phyloP scores from a whole-genome alignment of 2,888 invertebrate genomes.

The Ichneumon xanthorius region DNA sequence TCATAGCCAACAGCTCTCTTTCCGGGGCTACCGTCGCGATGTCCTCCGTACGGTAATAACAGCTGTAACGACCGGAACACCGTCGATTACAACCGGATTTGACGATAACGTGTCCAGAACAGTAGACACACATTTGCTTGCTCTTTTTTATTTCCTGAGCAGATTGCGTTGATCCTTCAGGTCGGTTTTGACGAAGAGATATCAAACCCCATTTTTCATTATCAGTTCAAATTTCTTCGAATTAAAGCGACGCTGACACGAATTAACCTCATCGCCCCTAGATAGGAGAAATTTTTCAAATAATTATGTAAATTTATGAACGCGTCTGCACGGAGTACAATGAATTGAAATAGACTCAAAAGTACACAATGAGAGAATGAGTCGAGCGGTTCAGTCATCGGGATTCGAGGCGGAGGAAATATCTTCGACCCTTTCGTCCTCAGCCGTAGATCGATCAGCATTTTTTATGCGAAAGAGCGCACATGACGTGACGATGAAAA shows the following conservation, averaged over 20 bases:
- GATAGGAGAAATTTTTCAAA: not conserved
- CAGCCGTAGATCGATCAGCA: conserved; percentile 63
- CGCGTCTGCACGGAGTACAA: conserved; percentile 7
- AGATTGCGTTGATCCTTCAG: not conserved
- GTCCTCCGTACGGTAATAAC: conserved; percentile 41
- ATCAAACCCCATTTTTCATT: not conserved
- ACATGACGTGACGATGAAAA: conserved; percentile 83
- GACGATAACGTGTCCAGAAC: conserved; percentile 38
- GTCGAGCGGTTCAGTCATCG: conserved; percentile 50
- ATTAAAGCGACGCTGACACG: not conserved
- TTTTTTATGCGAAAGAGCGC: conserved; percentile 75
- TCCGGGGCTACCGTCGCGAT: conserved; percentile 21
- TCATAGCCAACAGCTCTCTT: conserved; percentile 55
- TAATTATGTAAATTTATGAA: conserved; percentile 44
- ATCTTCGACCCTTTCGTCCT: conserved; percentile 21
- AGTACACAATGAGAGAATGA: conserved; percentile 6
- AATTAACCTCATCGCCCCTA: not conserved
- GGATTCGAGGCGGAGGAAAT: conserved; percentile 28
- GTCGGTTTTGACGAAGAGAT: not conserved
- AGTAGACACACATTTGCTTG: not conserved
- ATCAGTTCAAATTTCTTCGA: not conserved
- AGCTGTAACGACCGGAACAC: conserved; percentile 56
- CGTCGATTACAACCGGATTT: conserved; percentile 57
- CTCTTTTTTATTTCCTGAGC: not conserved
- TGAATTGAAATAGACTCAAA: not conserved